Percentiles rank a stretch among this genome's conserved stretches.
Evolutionary conservation across 1,140 invertebrate species (phyloP).

Genomic region (Macrobrachium nipponense): DNA sequence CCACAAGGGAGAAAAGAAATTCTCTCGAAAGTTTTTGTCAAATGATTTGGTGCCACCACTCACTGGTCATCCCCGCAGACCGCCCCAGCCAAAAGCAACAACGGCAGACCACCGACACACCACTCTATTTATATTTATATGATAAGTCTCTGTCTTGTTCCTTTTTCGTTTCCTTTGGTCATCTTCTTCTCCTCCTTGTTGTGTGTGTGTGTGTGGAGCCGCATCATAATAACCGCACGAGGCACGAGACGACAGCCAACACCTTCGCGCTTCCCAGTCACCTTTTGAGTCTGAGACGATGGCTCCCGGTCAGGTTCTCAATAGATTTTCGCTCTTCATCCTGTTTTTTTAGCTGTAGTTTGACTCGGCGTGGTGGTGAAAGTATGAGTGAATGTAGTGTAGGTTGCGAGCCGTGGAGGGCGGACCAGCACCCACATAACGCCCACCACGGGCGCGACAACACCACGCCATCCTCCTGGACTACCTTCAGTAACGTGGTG

Average conservation of each 20-base stretch:
- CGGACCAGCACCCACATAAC: too few relatives aligned
- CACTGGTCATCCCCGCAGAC: slow-evolving; percentile 28
- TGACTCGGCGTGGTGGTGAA: slow-evolving; percentile 29
- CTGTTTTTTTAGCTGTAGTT: slow-evolving; percentile 38
- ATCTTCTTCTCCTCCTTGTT: too few relatives aligned
- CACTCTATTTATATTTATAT: not conserved
- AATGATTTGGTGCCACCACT: not conserved
- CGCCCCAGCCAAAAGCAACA: not conserved
- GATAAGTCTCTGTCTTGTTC: not conserved
- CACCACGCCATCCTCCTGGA: slow-evolving; percentile 10
- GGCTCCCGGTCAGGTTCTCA: not conserved
- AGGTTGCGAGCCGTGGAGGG: slow-evolving; percentile 50
- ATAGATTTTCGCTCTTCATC: slow-evolving; percentile 2
- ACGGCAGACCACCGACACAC: slow-evolving; percentile 12
- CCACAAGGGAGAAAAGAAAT: too few relatives aligned
- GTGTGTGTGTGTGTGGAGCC: too few relatives aligned
- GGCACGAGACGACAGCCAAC: too few relatives aligned
- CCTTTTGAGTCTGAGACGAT: not conserved
- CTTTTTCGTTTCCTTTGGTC: not conserved
- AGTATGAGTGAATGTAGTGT: slow-evolving; percentile 58
- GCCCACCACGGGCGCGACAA: slow-evolving; percentile 22
- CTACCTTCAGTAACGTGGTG: slow-evolving; percentile 53
- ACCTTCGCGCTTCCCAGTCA: not conserved
- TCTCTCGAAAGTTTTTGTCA: too few relatives aligned
- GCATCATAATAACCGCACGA: too few relatives aligned